phyloP scores from a whole-genome alignment of 2,888 invertebrate species.

The Itoplectis maculator region DNA sequence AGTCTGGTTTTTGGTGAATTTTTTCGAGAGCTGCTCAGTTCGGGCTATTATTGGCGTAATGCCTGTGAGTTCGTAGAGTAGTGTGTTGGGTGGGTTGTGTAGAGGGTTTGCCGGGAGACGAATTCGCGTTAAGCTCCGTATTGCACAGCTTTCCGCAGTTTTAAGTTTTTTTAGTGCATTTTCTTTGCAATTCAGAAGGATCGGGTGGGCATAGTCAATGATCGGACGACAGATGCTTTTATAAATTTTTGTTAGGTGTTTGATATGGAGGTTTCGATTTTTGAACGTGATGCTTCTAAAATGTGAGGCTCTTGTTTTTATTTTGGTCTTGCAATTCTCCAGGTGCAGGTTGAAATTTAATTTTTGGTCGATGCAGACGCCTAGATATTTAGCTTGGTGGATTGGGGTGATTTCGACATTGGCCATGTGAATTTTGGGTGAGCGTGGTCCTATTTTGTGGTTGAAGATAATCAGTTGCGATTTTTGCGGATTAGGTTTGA shows the following conservation, averaged over 20 bases:
- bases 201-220: not conserved
- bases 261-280: too few species aligned
- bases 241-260: not conserved
- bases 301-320: too few species aligned
- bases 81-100: not conserved
- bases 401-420: too few species aligned
- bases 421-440: not conserved
- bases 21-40: too few species aligned
- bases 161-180: not conserved
- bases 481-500: slow-evolving; percentile 8
- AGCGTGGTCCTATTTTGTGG: not conserved
- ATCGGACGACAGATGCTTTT: not conserved
- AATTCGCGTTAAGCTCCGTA: not conserved
- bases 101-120: not conserved
- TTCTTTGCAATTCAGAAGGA: not conserved
- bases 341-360: too few species aligned
- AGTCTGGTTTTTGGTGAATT: too few species aligned
- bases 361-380: too few species aligned
- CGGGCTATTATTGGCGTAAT: not conserved
- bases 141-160: not conserved
- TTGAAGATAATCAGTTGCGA: too few species aligned
- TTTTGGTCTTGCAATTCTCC: too few species aligned
- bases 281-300: too few species aligned
- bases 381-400: too few species aligned
- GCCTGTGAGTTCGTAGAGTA: not conserved